phyloP scores from a whole-genome alignment of 2,797 vertebrate species.

The Mormyrops boulengeri region DNA sequence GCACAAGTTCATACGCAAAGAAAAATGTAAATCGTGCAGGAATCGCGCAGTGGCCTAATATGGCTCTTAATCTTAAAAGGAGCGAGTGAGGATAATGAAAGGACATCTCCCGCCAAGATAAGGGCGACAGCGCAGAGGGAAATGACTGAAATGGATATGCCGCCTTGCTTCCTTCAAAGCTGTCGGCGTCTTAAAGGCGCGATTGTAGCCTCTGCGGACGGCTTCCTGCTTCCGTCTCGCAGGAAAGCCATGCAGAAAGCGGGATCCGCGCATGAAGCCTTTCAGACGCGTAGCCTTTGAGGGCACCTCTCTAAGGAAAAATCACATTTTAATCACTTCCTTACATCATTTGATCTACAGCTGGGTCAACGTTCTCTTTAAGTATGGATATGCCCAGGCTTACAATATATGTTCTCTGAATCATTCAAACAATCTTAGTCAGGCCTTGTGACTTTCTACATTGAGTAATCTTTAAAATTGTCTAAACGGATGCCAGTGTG shows the following conservation, averaged over 20 bases:
- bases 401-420: neutral
- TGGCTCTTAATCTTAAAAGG: slow-evolving; percentile 24
- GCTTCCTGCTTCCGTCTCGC: neutral
- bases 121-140: neutral
- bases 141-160: neutral
- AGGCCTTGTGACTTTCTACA: neutral
- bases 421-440: neutral
- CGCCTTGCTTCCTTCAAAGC: slow-evolving; percentile 13
- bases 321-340: neutral
- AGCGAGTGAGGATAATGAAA: slow-evolving; percentile 5
- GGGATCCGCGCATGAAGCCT: neutral
- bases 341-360: neutral
- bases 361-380: neutral
- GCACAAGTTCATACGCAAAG: slow-evolving; percentile 19
- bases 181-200: slow-evolving; percentile 17
- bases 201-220: slow-evolving; percentile 29
- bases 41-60: neutral
- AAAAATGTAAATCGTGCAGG: neutral
- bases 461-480: neutral
- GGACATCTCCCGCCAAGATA: slow-evolving; percentile 8
- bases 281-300: neutral
- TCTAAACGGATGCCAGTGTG: neutral
- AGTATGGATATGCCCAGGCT: neutral
- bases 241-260: neutral
- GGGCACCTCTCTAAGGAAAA: neutral